Evolutionary conservation across 1,140 invertebrate species (phyloP), one percentile per base, ranked within the genome.

Genomic region (Brachionus rubens): DNA sequence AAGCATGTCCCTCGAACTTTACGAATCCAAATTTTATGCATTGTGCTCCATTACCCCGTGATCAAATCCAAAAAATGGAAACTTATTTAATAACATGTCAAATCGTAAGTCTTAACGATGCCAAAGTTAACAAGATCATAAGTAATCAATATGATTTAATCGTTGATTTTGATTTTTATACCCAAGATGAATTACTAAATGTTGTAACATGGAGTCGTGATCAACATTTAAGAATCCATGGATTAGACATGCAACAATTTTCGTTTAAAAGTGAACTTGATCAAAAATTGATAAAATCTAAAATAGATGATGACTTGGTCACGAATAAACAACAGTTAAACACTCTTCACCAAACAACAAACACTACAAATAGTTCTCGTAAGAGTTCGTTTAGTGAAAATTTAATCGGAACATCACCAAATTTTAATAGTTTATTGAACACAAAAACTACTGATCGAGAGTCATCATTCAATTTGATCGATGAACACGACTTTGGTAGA

Each of bases 331-430:
- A 65, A 7, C 59, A 65, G 41, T 43, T 65, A 26, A 59, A 30
- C 10, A 30, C 54, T 59, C 26, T 43, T 10, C 59, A 43, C 24
- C 40, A 65, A 19, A 41, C 33, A 19, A 65, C 59, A 19, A 65
- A 65, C 26, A 65, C 59, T 1, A 65, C 59, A 24, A 65, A 65
- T 43, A 65, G 59, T 43, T 65, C 59, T 3, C 33, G 59, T 2
- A 65, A 65, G 24, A 65, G 59, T 9, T 65, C 59, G 3, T 65
- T 65, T 65, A 65, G 59, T 26, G 59, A 65, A 65, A 65, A 65
- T 41, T 26, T 65, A 24, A 65, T 43, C 33, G 59, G 59, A 24
- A 65, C 59, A 24, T 43, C 59, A 12, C 59, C 59, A 1, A 65
- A 65, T 65, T 65, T 65, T n/a, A 59, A 16, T 1, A 59, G n/a